Base-by-base conservation (phyloP, 2,113 vertebrate species). In the Rhea pennata region DNA sequence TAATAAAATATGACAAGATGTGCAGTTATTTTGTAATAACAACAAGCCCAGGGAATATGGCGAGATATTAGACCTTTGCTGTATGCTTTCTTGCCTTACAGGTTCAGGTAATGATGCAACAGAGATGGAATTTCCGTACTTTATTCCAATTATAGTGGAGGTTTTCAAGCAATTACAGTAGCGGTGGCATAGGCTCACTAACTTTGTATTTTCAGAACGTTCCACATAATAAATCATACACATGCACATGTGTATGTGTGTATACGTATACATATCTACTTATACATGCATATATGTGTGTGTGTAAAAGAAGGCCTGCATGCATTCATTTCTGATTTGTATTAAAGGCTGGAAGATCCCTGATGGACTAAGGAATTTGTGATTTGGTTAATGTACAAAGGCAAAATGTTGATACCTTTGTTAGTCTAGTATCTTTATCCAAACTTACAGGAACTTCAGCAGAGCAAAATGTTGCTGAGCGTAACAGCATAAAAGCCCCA, bases 371-470 rank as follows among this genome's bases (percentile, higher is more conserved):
- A 53, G 53, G 73, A 86, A 36, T 36, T 36, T 36, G 36, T 21
- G 27, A 19, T 73, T 78, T 64, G 5, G 27, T 76, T 83, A 73
- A 46, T 27, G 54, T 71, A 9, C 50, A 59, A 74, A 79, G 62
- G 7, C 36, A 73, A 88, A 91, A 56, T 56, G 58, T 31, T 21
- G 23, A 42, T 73, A 24, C 21, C 16, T 77, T 76, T 58, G 26
- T 71, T 67, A 59, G 54, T 33, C 46, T 6, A 7, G 4, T 42
- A 17, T 54, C 31, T 54, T 87, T 81, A 36, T 70, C 31, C 42
- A 74, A 86, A 84, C 0, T 0, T 21, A 0, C 36, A 54, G 53
- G 7, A 46, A 13, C n/a, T 39, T 64, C 71, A 24, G 39, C 3
- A 64, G 77, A 75, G 86, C 56, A 67, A 81, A 86, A 79, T 51